phyloP scores from a whole-genome alignment of 2,888 invertebrate genomes.

The Orchestes rusci region DNA sequence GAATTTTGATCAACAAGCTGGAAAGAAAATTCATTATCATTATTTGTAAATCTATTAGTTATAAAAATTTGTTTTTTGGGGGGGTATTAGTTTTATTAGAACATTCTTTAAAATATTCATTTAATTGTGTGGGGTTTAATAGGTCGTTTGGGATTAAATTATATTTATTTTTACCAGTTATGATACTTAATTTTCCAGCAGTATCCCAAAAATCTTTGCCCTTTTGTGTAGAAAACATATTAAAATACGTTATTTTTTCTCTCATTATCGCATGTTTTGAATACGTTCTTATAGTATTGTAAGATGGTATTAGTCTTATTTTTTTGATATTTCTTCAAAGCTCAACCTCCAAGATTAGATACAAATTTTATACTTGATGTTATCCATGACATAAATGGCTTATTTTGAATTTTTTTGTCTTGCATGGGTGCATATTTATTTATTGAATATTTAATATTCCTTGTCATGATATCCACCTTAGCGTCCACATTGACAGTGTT shows the following conservation, averaged over 20 bases:
- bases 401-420: background rate
- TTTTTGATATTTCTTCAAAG: background rate
- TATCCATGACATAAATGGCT: background rate
- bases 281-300: background rate
- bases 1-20: background rate
- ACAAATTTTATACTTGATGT: background rate
- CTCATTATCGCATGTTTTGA: background rate
- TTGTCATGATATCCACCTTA: background rate
- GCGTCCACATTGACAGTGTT: background rate
- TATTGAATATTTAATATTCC: background rate
- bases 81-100: background rate
- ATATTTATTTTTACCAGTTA: background rate
- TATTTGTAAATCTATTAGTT: background rate
- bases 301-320: background rate
- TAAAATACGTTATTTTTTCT: constrained; percentile 1
- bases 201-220: background rate
- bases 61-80: background rate
- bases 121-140: background rate
- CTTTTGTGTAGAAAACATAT: background rate
- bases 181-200: background rate
- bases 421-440: background rate
- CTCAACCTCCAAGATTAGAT: background rate
- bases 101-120: background rate
- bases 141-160: background rate
- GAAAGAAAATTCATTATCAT: background rate